Evolutionary conservation across 2,797 vertebrate species (phyloP).

Genomic region (Melanotaenia trifasciata): DNA sequence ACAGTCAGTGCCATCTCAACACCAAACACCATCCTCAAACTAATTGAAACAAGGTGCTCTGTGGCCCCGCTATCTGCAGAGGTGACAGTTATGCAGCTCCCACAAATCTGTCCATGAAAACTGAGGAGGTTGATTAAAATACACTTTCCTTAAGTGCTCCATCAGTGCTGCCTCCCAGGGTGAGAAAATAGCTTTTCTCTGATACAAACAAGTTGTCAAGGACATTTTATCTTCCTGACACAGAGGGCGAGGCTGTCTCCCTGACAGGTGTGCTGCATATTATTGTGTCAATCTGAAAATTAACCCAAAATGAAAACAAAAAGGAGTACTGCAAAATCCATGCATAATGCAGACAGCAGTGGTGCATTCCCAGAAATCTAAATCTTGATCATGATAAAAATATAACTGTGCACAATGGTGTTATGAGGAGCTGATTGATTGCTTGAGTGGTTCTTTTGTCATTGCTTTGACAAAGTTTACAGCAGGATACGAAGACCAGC

Average conservation of each 20-base stretch:
- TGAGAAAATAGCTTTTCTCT: slow-evolving; percentile 58
- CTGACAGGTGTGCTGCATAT: slow-evolving; percentile 47
- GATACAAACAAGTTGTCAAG: slow-evolving; percentile 61
- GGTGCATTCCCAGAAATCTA: slow-evolving; percentile 13
- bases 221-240: slow-evolving; percentile 61
- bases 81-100: slow-evolving; percentile 58
- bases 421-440: slow-evolving; percentile 1
- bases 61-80: slow-evolving; percentile 55
- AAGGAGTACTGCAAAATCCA: slow-evolving; percentile 12
- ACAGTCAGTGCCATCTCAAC: slow-evolving; percentile 54
- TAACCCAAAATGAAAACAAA: slow-evolving; percentile 49
- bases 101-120: slow-evolving; percentile 57
- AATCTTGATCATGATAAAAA: slow-evolving; percentile 2
- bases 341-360: slow-evolving; percentile 38
- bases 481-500: slow-evolving; percentile 12
- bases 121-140: slow-evolving; percentile 68
- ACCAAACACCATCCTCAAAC: slow-evolving; percentile 56
- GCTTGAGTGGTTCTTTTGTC: slow-evolving; percentile 24
- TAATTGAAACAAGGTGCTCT: slow-evolving; percentile 79
- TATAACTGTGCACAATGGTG: background rate
- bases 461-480: slow-evolving; percentile 22
- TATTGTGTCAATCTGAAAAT: slow-evolving; percentile 54
- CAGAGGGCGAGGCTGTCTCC: slow-evolving; percentile 21
- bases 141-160: slow-evolving; percentile 55
- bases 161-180: slow-evolving; percentile 50